These are phyloP conservation scores for Notodonta ziczac DNA, from an alignment of 2,888 invertebrate genomes.

Conservation along the genomic window DNA sequence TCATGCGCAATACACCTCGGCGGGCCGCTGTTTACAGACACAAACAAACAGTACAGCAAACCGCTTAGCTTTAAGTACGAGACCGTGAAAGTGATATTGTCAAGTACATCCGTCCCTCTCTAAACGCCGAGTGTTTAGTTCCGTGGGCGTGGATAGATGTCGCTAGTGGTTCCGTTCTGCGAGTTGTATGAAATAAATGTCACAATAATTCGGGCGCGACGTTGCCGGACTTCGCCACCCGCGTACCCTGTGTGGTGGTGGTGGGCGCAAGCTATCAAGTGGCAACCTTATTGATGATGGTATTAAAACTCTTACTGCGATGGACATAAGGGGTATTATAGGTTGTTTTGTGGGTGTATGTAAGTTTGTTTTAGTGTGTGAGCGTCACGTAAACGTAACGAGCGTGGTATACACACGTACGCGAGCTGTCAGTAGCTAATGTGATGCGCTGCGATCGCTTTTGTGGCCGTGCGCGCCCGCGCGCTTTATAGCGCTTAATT, in stretches of 20 bases:
- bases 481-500: conserved; percentile 82
- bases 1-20: conserved; percentile 83
- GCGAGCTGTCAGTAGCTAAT: conserved; percentile 82
- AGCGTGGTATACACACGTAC: conserved; percentile 79
- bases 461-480: conserved; percentile 74
- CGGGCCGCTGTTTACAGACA: conserved; percentile 83
- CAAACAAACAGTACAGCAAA: conserved; percentile 85
- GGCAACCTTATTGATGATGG: conserved; percentile 54
- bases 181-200: conserved; percentile 70
- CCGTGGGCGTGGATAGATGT: conserved; percentile 67
- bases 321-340: conserved; percentile 55
- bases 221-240: conserved; percentile 83
- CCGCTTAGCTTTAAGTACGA: conserved; percentile 84
- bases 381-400: conserved; percentile 81
- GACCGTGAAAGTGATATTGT: conserved; percentile 84
- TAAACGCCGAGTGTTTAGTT: conserved; percentile 68
- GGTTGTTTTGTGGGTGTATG: conserved; percentile 47
- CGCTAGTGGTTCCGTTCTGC: conserved; percentile 69
- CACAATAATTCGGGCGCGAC: conserved; percentile 81
- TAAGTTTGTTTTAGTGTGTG: conserved; percentile 68
- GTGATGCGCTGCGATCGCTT: conserved; percentile 81
- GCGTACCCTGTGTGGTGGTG: conserved; percentile 62
- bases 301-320: conserved; percentile 45
- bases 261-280: conserved; percentile 71
- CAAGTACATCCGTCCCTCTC: conserved; percentile 77